phyloP scores from a whole-genome alignment of 1,140 invertebrate genomes.

The Brachionus angularis region DNA sequence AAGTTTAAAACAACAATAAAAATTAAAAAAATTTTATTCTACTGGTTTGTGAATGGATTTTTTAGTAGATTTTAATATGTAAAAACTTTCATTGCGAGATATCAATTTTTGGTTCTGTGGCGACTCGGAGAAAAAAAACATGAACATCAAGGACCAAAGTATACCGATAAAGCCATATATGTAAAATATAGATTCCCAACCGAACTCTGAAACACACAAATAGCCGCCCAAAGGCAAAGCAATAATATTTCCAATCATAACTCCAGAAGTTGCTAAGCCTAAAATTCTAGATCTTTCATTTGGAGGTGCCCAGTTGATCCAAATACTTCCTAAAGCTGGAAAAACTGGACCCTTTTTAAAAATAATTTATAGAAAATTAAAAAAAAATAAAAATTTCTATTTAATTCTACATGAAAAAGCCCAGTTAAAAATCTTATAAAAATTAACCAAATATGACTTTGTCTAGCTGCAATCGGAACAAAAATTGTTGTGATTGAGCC shows the following conservation, averaged over 20 bases:
- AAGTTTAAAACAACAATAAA: too few relatives aligned
- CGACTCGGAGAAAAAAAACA: too few relatives aligned
- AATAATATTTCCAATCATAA: constrained; percentile 24
- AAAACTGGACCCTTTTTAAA: constrained; percentile 46
- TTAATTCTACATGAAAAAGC: constrained; percentile 9
- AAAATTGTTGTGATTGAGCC: constrained; percentile 13
- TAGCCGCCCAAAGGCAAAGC: constrained; percentile 18
- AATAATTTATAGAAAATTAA: too few relatives aligned
- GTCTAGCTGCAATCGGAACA: neutral
- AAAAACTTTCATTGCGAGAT: too few relatives aligned
- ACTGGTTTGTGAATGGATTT: too few relatives aligned
- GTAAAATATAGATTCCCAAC: too few relatives aligned
- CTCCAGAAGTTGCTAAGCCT: constrained; percentile 50
- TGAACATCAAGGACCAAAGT: too few relatives aligned
- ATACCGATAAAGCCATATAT: too few relatives aligned
- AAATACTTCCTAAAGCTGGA: constrained; percentile 49
- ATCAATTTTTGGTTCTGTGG: too few relatives aligned
- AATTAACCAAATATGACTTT: neutral
- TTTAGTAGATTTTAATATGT: too few relatives aligned
- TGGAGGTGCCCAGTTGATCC: constrained; percentile 53
- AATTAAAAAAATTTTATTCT: too few relatives aligned
- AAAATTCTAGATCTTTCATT: constrained; percentile 50
- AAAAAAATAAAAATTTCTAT: neutral
- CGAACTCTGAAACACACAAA: too few relatives aligned
- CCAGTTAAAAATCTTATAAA: constrained; percentile 31